Base-by-base conservation (phyloP, 2,797 vertebrate species). In the Euthynnus affinis region DNA sequence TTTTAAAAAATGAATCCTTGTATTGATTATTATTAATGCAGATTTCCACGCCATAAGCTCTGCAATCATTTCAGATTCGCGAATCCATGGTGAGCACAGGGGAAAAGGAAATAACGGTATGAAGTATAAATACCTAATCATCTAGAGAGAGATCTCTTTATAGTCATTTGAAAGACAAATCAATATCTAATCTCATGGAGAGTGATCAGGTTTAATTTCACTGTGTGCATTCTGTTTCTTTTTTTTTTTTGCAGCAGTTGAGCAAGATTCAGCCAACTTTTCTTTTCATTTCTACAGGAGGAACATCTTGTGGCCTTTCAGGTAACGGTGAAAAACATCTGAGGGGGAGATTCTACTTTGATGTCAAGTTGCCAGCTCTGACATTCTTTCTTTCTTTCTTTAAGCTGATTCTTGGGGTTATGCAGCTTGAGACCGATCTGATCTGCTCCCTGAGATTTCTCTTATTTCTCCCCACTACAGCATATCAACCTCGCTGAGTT, bases 111-210 rank as follows among this genome's bases (percentile, higher is more conserved):
- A 75, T 59, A 48, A 82, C 18, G 15, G 37, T 42, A 74, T 82
- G 59, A 69, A 73, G 81, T 53, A 40, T 85, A 81, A 87, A 87
- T 74, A 56, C 48, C 1, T 82, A 63, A 89, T 90, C 82, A 84
- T 81, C 80, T 61, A 22, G 53, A 82, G 67, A 74, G 73, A 81
- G 51, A 83, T 81, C 76, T 75, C 76, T 84, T 87, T 62, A 84
- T 79, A 65, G 79, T 86, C 53, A 78, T 83, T 83, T 68, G 44
- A 76, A 70, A 58, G 65, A 78, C 23, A 22, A 81, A 90, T 93
- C 89, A 62, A 92, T 92, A 91, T 82, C 71, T 78, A 76, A 93
- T 92, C 86, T 89, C 80, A 90, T 85, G 80, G 79, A 82, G 79
- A 83, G 69, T 67, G 79, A 89, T 91, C 76, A 56, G 74, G 49